Base-by-base conservation (phyloP, 2,888 invertebrate genomes). In the Erynnis tages region DNA sequence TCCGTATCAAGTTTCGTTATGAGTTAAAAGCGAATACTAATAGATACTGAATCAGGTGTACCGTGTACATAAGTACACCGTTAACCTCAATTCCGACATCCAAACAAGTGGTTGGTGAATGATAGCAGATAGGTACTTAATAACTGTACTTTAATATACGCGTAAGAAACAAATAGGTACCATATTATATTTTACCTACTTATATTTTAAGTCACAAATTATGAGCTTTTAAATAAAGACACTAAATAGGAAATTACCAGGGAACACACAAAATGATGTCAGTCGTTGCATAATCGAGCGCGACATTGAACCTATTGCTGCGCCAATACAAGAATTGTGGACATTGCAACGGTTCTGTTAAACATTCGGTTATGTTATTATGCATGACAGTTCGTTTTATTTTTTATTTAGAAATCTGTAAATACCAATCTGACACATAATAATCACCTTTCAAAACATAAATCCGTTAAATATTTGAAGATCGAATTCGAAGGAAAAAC, bases 381-480 rank as follows among this genome's bases (percentile, higher is more conserved):
- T 16, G 7, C 6, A n/a, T 16, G 21, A 40, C 17, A 7, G 30
- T 21, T 23, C 14, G n/a, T 10, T 30, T n/a, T 23, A 11, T 21
- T 13, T 4, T 4, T 25, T 14, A 8, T 3, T 13, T 14, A 23
- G 8, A 27, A 30, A 16, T 14, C 4, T 11, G 10, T 10, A 8
- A 19, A 19, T 19, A 19, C 29, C n/a, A n/a, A 8, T 4, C 40
- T 40, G 48, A 32, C 32, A 50, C 25, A 17, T 23, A 23, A 32
- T 35, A 46, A 54, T 54, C 49, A 55, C 62, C 70, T 71, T 77
- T 80, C 72, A 73, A 84, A 84, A 77, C 65, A 64, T 61, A 73
- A 81, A 78, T 84, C 88, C 87, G 88, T 88, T 88, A 87, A 73
- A 78, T 76, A 81, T 86, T 85, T 82, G 76, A 88, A 85, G 86